A percentile compares a stretch with the other conserved stretches of the same genome.
phyloP scores from a whole-genome alignment of 2,113 vertebrate genomes.

The Etia nguti region DNA sequence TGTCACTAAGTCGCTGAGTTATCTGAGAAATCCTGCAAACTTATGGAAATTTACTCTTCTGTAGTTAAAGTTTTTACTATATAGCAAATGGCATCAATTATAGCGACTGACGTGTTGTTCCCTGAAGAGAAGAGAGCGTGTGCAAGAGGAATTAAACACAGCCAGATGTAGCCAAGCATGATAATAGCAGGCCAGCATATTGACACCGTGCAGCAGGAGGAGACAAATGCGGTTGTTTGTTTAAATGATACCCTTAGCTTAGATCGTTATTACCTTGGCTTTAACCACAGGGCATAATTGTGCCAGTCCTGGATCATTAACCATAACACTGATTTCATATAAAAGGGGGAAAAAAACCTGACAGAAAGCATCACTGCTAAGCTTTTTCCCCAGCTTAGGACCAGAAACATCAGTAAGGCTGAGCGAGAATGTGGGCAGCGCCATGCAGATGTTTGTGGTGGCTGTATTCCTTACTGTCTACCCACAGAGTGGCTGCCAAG shows the following conservation, averaged over 20 bases:
- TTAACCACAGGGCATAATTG: neutral
- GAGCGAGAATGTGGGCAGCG: constrained; percentile 28
- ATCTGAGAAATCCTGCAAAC: neutral
- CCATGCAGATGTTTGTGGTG: constrained; percentile 21
- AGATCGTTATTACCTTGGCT: neutral
- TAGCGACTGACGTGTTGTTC: neutral
- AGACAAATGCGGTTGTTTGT: neutral
- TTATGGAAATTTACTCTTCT: neutral
- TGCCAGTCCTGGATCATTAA: neutral
- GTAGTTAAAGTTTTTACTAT: neutral
- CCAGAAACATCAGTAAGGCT: neutral
- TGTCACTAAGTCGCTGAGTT: neutral
- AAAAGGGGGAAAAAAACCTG: neutral
- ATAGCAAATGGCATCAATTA: constrained; percentile 17
- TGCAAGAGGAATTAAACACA: neutral
- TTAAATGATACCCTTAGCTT: neutral
- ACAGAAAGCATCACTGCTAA: neutral
- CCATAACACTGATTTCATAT: neutral
- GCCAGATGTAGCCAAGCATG: constrained; percentile 3
- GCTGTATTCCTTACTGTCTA: neutral
- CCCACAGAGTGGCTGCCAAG: neutral
- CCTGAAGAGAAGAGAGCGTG: neutral
- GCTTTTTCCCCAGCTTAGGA: neutral
- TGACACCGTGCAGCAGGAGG: neutral
- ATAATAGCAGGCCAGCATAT: neutral